phyloP scores from a whole-genome alignment of 1,140 invertebrate species.

The Campoletis sonorensis region DNA sequence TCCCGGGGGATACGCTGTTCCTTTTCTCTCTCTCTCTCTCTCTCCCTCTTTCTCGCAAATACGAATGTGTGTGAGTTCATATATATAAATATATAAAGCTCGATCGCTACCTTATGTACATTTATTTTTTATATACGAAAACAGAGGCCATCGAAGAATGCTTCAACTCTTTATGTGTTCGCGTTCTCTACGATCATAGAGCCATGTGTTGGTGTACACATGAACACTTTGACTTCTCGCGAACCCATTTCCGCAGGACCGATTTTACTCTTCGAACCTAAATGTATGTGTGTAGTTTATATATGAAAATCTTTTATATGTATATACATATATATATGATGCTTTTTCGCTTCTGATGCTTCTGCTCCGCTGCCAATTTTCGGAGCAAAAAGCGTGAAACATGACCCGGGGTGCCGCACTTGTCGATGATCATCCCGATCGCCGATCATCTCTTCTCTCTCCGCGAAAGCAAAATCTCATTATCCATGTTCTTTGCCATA shows the following conservation, averaged over 20 bases:
- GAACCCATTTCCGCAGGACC: conserved; percentile 41
- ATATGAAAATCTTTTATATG: neutral
- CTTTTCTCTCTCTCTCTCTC: conserved; percentile 43
- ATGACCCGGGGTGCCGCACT: conserved; percentile 43
- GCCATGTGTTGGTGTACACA: neutral
- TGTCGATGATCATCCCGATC: conserved; percentile 34
- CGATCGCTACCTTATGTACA: conserved; percentile 34
- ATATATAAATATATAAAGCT: conserved; percentile 6
- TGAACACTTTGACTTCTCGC: neutral
- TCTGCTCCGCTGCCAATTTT: conserved; percentile 40
- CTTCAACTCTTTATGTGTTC: neutral
- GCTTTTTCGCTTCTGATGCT: conserved; percentile 11
- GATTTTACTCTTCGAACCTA: conserved; percentile 6
- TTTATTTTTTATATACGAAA: conserved; percentile 11
- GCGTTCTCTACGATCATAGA: neutral
- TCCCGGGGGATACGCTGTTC: conserved; percentile 63
- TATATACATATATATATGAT: neutral
- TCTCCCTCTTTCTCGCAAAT: conserved; percentile 13
- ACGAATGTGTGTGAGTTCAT: neutral
- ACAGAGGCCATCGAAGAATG: neutral
- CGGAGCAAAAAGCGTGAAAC: conserved; percentile 48
- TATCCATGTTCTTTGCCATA: conserved; percentile 30
- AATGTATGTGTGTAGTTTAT: neutral
- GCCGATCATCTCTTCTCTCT: conserved; percentile 16
- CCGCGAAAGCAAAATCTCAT: conserved; percentile 35